Evolutionary conservation across 2,888 invertebrate species (phyloP).

Genomic region (Leptura quadrifasciata): DNA sequence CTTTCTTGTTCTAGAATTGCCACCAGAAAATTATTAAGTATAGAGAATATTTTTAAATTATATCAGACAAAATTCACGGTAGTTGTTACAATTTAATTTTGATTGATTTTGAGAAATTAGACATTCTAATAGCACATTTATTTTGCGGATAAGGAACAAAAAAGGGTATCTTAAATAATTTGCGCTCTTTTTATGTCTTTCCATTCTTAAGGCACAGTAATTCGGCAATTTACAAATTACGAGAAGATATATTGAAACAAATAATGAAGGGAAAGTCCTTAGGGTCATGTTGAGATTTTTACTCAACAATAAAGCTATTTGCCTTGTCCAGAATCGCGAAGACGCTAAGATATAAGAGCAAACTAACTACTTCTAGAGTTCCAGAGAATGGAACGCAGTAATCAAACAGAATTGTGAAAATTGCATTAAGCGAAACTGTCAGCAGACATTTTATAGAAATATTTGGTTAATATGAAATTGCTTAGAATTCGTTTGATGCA

Average conservation of each 20-base stretch:
- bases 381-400: background rate
- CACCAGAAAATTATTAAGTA: no score
- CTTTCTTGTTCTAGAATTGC: no score
- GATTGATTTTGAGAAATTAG: no score
- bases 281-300: background rate
- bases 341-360: background rate
- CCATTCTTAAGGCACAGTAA: background rate
- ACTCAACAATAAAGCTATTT: constrained; percentile 1
- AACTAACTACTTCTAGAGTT: background rate
- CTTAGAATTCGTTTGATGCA: no score
- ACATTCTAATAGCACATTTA: no score
- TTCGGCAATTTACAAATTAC: background rate
- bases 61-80: no score
- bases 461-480: background rate
- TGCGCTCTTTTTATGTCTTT: background rate
- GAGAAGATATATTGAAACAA: background rate
- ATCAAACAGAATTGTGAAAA: background rate
- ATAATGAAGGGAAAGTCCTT: background rate
- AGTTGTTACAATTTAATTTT: no score
- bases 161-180: no score
- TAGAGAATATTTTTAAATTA: no score
- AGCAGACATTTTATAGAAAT: background rate
- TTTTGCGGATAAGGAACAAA: no score
- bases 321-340: background rate
- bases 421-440: background rate